Conservation (phyloP, 2,113 vertebrate genomes). For the Irena cyanogastra region DNA sequence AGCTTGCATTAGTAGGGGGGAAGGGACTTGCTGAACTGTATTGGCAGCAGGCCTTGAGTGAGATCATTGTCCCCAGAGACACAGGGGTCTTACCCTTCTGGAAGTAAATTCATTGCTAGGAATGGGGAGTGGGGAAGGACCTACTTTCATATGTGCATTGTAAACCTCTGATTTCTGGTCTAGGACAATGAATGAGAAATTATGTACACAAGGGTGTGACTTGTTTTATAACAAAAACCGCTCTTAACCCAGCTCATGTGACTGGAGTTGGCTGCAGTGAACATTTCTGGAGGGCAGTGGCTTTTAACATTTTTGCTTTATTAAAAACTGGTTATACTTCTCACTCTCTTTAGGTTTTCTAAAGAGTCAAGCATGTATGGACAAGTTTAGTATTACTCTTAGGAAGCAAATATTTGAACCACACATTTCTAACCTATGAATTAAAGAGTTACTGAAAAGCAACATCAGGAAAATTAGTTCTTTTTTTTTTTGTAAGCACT, state of each 20-base stretch:
- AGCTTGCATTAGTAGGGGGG: background rate
- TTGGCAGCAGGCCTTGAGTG: slow-evolving; percentile 20
- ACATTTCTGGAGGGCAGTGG: background rate
- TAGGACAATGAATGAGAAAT: background rate
- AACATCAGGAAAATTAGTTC: background rate
- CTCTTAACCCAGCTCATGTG: background rate
- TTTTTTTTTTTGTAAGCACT: background rate
- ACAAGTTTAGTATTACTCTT: background rate
- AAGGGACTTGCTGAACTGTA: background rate
- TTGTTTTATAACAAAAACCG: background rate
- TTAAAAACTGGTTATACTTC: background rate
- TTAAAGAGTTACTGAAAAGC: background rate
- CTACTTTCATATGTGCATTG: background rate
- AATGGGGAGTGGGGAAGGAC: background rate
- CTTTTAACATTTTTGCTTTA: background rate
- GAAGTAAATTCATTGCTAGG: background rate
- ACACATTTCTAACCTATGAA: background rate
- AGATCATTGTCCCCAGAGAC: slow-evolving; percentile 27
- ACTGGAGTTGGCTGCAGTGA: background rate
- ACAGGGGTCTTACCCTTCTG: background rate
- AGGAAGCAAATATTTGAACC: background rate
- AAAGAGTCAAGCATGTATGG: background rate
- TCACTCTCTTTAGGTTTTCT: background rate
- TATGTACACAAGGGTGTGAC: slow-evolving; percentile 19
- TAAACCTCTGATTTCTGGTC: background rate